Evolutionary conservation across 2,113 vertebrate genomes (phyloP).

Genomic region (Pelusios castaneus): DNA sequence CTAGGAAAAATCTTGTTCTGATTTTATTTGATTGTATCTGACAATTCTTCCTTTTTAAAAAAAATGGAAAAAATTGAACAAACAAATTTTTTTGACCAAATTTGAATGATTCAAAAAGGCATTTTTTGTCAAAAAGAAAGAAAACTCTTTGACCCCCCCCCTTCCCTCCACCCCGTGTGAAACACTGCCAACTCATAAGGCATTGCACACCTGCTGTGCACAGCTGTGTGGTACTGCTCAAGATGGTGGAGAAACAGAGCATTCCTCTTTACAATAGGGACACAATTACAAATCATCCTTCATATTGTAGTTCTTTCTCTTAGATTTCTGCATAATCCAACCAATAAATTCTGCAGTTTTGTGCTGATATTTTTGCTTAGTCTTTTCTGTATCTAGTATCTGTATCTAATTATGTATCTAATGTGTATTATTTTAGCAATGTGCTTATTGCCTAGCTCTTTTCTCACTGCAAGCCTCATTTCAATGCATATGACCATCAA

Average conservation of each 20-base stretch:
- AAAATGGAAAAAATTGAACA: not conserved
- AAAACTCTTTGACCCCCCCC: not conserved
- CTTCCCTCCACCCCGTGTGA: too few species aligned
- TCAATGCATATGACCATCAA: constrained; percentile 4
- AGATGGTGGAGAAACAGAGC: not conserved
- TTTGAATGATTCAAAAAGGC: not conserved
- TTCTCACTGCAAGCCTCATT: constrained; percentile 38
- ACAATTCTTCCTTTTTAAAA: not conserved
- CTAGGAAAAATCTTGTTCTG: not conserved
- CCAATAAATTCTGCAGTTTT: constrained; percentile 13
- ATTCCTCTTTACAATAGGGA: not conserved
- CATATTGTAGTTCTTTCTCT: not conserved
- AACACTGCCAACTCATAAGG: not conserved
- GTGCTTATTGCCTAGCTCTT: constrained; percentile 38
- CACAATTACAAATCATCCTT: not conserved
- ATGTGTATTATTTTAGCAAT: constrained; percentile 60
- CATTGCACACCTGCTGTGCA: not conserved
- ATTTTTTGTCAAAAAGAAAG: not conserved
- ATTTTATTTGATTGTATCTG: not conserved
- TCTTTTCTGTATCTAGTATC: constrained; percentile 45
- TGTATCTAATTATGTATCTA: constrained; percentile 45
- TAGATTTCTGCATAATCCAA: not conserved
- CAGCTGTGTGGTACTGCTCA: too few species aligned
- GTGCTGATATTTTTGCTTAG: constrained; percentile 54
- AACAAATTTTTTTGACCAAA: too few species aligned